Percentiles rank a stretch among this genome's conserved stretches.
These are phyloP conservation scores for Eidolon dupreanum DNA, from an alignment of 2,797 vertebrate species.

Conservation along the genomic window DNA sequence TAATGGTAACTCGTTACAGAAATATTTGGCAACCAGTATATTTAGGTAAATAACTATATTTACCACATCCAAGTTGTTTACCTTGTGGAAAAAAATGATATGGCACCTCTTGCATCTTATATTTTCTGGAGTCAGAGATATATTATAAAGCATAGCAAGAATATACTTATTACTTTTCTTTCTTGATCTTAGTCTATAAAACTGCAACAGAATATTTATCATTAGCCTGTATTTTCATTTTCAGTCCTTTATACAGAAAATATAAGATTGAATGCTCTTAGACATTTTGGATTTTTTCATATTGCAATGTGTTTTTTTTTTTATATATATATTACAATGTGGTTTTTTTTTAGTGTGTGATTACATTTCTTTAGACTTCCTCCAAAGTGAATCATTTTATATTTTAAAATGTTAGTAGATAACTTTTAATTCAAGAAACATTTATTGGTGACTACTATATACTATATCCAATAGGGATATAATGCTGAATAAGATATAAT, in stretches of 20 bases:
- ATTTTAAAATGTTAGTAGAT: conserved; percentile 7
- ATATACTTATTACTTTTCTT: background rate
- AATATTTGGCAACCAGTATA: background rate
- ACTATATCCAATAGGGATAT: background rate
- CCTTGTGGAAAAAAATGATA: background rate
- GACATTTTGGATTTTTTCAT: background rate
- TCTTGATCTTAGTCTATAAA: background rate
- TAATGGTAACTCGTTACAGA: background rate
- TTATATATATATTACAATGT: background rate
- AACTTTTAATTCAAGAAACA: conserved; percentile 11
- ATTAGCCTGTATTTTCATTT: background rate
- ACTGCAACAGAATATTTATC: background rate
- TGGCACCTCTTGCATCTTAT: background rate
- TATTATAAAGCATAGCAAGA: background rate
- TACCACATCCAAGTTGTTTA: background rate
- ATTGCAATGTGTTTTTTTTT: background rate
- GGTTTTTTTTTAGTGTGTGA: background rate
- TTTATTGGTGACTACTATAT: background rate
- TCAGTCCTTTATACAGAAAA: background rate
- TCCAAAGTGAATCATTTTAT: background rate
- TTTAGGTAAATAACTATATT: background rate
- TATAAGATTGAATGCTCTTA: background rate
- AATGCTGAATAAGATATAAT: background rate
- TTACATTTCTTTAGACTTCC: conserved; percentile 5
- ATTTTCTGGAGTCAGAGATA: background rate